Conservation (phyloP, 2,113 vertebrate genomes). For the human region GRCh38 chr4:142567001-142567500, state of each 20-base stretch:
- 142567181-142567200: not conserved
- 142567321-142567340: no score
- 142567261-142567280: not conserved
- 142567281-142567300: not conserved
- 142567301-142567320: rapidly evolving
- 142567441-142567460: rapidly evolving
- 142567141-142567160: not conserved
- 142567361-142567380: not conserved
- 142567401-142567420: not conserved
- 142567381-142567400: rapidly evolving
- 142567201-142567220: not conserved
- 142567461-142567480: not conserved
- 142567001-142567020: not conserved
- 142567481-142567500: not conserved
- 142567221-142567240: not conserved
- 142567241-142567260: not conserved
- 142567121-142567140: not conserved
- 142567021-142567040: not conserved
- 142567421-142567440: rapidly evolving
- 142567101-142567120: not conserved
- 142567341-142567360: not conserved
- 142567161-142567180: not conserved
- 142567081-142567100: not conserved
- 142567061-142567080: not conserved
- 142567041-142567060: not conserved